These are phyloP conservation scores for Hemichromis elongatus DNA, from an alignment of 2,113 vertebrate species.

Conservation along the genomic window DNA sequence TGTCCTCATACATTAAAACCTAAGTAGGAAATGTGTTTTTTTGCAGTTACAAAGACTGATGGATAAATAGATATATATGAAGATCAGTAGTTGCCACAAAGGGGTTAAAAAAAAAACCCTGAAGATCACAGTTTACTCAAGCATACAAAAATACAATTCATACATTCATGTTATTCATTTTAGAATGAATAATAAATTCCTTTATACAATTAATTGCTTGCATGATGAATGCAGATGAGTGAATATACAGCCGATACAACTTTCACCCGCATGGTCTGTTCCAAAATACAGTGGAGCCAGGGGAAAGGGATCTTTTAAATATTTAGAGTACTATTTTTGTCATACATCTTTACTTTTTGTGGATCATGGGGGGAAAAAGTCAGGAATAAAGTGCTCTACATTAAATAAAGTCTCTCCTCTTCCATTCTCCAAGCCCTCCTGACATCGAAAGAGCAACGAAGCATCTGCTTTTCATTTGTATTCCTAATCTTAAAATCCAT, in stretches of 20 bases:
- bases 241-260: not conserved
- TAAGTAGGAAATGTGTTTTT: not conserved
- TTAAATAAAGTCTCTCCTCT: not conserved
- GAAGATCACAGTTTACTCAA: not conserved
- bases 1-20: not conserved
- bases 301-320: not conserved
- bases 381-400: not conserved
- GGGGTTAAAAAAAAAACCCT: not conserved
- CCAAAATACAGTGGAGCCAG: not conserved
- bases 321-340: not conserved
- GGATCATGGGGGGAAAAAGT: fast-evolving
- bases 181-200: not conserved
- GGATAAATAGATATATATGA: not conserved
- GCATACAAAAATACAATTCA: not conserved
- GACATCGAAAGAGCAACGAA: not conserved
- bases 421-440: not conserved
- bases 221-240: not conserved
- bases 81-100: not conserved
- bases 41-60: not conserved
- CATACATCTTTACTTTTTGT: not conserved
- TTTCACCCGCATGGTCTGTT: not conserved
- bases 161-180: not conserved
- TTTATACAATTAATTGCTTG: not conserved
- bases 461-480: not conserved
- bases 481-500: not conserved